Conservation (phyloP, 1,140 invertebrate genomes). For the Trialeurodes vaporariorum region DNA sequence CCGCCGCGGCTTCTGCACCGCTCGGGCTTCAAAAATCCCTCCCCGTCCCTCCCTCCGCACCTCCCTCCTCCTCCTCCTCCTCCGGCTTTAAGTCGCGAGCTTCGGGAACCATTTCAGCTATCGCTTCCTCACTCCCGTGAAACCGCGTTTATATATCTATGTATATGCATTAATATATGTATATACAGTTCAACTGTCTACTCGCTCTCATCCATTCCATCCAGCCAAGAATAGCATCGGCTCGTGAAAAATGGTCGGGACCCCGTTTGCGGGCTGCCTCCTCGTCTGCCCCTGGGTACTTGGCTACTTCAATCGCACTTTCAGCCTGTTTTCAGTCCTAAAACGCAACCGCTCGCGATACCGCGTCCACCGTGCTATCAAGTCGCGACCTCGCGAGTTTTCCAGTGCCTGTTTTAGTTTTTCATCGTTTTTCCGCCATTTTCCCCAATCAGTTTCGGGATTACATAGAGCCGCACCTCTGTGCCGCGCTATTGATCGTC, state of each 20-base stretch:
- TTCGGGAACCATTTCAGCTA: background rate
- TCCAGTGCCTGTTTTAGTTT: background rate
- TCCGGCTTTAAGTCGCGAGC: background rate
- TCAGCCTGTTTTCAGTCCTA: constrained; percentile 1
- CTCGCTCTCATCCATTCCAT: background rate
- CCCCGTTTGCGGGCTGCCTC: background rate
- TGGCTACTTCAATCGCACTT: background rate
- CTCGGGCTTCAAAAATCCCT: too few relatives aligned
- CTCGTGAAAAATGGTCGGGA: background rate
- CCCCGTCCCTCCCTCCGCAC: background rate
- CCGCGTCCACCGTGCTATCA: background rate
- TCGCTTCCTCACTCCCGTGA: background rate
- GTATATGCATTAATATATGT: too few relatives aligned
- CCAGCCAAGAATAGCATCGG: background rate
- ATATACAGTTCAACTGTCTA: too few relatives aligned
- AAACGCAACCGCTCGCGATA: background rate
- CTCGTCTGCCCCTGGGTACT: background rate
- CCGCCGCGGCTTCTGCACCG: too few relatives aligned
- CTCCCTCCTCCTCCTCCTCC: background rate
- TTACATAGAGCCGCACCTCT: too few relatives aligned
- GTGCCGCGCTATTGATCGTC: too few relatives aligned
- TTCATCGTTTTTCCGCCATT: background rate
- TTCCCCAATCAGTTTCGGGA: background rate
- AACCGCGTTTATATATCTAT: too few relatives aligned
- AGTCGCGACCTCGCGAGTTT: background rate